phyloP scores from a whole-genome alignment of 2,113 vertebrate species.

The Lipotes vexillifer region DNA sequence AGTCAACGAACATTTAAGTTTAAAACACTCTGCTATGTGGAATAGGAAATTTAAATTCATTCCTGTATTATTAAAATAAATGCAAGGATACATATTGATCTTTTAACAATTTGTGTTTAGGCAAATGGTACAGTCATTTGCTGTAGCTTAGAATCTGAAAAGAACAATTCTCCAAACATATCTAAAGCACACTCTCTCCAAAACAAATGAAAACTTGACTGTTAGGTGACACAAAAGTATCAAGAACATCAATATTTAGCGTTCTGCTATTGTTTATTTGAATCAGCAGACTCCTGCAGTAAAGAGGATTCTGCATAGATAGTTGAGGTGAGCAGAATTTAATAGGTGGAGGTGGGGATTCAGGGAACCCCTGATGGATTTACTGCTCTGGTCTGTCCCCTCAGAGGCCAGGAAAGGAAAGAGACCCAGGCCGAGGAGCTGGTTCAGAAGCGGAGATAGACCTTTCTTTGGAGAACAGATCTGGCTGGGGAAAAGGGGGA shows the following conservation, averaged over 20 bases:
- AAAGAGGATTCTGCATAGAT: rapidly evolving
- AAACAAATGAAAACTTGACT: not conserved
- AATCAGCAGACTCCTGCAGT: too few relatives aligned
- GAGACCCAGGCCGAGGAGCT: not conserved
- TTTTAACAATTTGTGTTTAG: not conserved
- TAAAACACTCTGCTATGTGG: not conserved
- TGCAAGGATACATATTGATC: not conserved
- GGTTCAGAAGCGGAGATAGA: not conserved
- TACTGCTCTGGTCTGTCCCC: rapidly evolving
- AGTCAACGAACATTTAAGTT: not conserved
- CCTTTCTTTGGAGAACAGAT: not conserved
- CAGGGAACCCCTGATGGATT: rapidly evolving
- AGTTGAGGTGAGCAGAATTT: too few relatives aligned
- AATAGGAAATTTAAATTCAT: not conserved
- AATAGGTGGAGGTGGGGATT: too few relatives aligned
- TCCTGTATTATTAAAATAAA: not conserved
- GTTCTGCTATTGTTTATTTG: too few relatives aligned
- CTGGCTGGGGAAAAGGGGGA: not conserved
- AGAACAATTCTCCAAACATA: not conserved
- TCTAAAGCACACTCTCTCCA: not conserved
- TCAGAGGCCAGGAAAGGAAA: not conserved
- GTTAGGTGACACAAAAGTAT: not conserved
- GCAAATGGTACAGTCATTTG: not conserved
- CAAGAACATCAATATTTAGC: not conserved
- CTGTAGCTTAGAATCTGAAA: not conserved